Conservation (phyloP, 2,113 vertebrate genomes). For the Hyperopisus bebe region DNA sequence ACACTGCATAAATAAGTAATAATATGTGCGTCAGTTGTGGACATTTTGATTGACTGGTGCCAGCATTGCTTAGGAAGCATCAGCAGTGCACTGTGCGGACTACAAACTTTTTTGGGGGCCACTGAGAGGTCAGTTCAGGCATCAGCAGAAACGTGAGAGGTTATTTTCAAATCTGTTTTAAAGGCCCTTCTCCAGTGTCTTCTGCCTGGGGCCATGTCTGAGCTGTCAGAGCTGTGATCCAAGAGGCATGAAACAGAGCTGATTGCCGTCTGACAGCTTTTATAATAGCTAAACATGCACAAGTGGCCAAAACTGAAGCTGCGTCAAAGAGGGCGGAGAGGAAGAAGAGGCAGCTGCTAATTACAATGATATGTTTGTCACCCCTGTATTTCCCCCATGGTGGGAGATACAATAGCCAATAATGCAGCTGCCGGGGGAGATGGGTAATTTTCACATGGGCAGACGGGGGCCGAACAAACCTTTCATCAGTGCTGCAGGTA, state of each 20-base stretch:
- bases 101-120: not conserved
- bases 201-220: conserved; percentile 21
- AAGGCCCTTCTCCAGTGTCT: conserved; percentile 4
- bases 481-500: conserved; percentile 30
- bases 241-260: conserved; percentile 35
- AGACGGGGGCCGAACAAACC: conserved; percentile 28
- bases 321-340: conserved; percentile 17
- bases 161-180: not conserved
- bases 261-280: conserved; percentile 42
- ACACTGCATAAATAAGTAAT: not conserved
- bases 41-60: not conserved
- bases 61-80: not conserved
- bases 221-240: conserved; percentile 36
- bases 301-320: conserved; percentile 30
- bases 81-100: not conserved
- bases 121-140: not conserved
- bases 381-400: conserved; percentile 37
- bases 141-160: not conserved
- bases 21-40: not conserved
- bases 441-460: conserved; percentile 30
- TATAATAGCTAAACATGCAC: conserved; percentile 43
- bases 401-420: conserved; percentile 43
- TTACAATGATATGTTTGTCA: conserved; percentile 46
- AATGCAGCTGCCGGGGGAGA: conserved; percentile 38
- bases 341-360: conserved; percentile 37